phyloP scores from a whole-genome alignment of 2,113 vertebrate species.

The Trachemys scripta region DNA sequence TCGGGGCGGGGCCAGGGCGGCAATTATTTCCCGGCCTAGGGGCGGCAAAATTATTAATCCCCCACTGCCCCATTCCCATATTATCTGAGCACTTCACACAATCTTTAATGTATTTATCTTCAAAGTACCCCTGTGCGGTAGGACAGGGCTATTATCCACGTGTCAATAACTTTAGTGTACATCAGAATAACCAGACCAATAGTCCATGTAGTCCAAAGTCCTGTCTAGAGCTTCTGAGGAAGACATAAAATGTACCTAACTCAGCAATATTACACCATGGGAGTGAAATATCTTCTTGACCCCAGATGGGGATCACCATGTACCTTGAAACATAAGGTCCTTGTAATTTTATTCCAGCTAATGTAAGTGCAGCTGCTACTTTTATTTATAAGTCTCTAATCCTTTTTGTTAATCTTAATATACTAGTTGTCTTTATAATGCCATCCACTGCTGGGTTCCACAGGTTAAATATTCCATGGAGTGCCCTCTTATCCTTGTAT shows the following conservation, averaged over 20 bases:
- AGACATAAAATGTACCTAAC: background rate
- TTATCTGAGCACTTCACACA: background rate
- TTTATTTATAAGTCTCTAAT: background rate
- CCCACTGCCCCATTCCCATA: background rate
- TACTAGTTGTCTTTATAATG: slow-evolving; percentile 43
- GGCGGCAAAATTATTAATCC: too few species aligned
- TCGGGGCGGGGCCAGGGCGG: too few species aligned
- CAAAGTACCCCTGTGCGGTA: background rate
- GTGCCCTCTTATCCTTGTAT: background rate
- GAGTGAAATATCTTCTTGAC: background rate
- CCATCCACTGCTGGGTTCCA: background rate
- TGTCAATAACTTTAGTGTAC: too few species aligned
- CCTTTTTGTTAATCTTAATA: background rate
- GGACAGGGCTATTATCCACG: background rate
- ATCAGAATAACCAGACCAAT: background rate
- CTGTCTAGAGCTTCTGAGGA: background rate
- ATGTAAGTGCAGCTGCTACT: background rate
- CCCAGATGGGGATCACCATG: background rate
- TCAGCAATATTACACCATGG: background rate
- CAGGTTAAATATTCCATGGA: slow-evolving; percentile 37
- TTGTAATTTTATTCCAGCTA: background rate
- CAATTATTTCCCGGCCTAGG: too few species aligned
- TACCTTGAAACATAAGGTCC: background rate
- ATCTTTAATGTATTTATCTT: background rate
- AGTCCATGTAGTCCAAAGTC: background rate